phyloP scores from a whole-genome alignment of 1,140 invertebrate species.

The Magallana angulata region DNA sequence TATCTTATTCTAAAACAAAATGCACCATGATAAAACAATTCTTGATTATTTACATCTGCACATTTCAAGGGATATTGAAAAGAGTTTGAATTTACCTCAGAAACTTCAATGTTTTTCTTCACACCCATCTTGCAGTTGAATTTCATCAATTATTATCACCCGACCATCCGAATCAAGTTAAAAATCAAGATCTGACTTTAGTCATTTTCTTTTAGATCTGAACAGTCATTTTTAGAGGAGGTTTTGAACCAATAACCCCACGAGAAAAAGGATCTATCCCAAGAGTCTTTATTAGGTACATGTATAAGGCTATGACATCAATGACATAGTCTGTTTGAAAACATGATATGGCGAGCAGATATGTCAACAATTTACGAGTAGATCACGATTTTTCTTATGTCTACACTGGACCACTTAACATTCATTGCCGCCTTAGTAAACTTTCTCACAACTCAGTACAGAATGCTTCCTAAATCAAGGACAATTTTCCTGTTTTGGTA shows the following conservation, averaged over 20 bases:
- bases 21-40: background rate
- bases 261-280: no score
- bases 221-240: no score
- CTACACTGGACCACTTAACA: constrained; percentile 23
- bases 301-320: background rate
- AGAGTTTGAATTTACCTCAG: background rate
- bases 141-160: background rate
- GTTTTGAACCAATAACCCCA: no score
- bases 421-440: constrained; percentile 8
- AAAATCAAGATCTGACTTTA: no score
- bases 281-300: background rate
- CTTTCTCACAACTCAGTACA: constrained; percentile 22
- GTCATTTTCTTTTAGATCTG: no score
- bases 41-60: no score
- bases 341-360: constrained; percentile 17
- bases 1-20: background rate
- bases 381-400: background rate
- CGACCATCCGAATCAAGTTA: no score
- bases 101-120: background rate
- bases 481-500: background rate
- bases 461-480: background rate
- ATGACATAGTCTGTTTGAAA: background rate
- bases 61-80: no score
- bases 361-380: constrained; percentile 25
- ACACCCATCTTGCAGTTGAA: background rate